Evolutionary conservation across 2,113 vertebrate genomes (phyloP), one percentile per base, ranked within the genome.

Genomic region (Spea multiplicata): DNA sequence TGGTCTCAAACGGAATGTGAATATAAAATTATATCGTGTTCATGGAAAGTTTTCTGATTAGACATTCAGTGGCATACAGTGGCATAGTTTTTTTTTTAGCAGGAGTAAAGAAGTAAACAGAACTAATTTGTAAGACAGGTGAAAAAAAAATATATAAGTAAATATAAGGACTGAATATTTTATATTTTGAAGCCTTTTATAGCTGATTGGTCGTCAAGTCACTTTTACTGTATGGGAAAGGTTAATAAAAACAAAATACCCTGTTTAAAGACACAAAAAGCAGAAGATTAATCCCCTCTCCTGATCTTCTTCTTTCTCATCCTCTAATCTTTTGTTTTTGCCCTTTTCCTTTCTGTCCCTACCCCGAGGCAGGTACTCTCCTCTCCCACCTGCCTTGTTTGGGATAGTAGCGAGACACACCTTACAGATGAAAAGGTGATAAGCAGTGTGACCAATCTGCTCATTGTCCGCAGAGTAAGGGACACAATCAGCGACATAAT

Each of bases 391-490:
- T 5, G 13, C 9, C n/a, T 78, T 62, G 66, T 57, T 72, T 75
- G 61, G 71, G 44, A 52, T 71, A 9, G 45, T 74, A 45, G 50
- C 69, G 77, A 61, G 71, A 73, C 77, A 80, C 77, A 80, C 77
- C 77, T 80, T n/a, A 73, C 50, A 14, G 71, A 73, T 80, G 49
- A 73, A 53, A 66, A 73, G 44, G 73, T 57, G 70, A 80, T 80
- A 73, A 73, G 77, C 61, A 72, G 70, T 49, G 70, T 80, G 71
- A 80, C 77, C 62, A 72, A 80, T 80, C 7, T 73, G 70, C 61
- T 17, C 62, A 73, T 78, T 78, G 76, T 71, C 47, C 45, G n/a
- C 12, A 55, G n/a, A 13, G 5, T 17, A 65, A 30, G 30, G 62
- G 47, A 50, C 50, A 70, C 12, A 70, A 16, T 47, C 67, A 70